Conservation (phyloP, 2,888 invertebrate species). For the Acholoe squamosa region DNA sequence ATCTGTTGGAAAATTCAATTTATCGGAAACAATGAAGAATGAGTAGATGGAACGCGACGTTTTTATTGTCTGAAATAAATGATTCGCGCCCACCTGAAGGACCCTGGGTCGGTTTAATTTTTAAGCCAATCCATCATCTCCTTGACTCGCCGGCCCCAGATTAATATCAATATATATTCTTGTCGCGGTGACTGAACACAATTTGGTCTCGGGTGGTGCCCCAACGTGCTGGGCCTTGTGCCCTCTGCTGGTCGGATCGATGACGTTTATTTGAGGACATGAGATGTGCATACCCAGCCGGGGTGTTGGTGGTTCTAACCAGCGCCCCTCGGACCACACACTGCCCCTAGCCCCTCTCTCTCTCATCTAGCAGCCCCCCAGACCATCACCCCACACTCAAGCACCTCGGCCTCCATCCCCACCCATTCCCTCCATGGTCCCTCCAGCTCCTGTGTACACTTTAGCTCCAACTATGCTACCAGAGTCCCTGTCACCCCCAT, state of each 20-base stretch:
- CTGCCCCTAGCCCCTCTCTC: neutral
- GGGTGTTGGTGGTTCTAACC: neutral
- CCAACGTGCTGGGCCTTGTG: neutral
- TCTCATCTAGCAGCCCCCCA: neutral
- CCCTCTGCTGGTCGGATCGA: neutral
- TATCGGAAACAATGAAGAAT: neutral
- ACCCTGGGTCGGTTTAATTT: conserved; percentile 12
- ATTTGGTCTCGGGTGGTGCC: neutral
- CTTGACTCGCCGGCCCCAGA: neutral
- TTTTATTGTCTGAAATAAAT: conserved; percentile 7
- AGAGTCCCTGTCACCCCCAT: no score
- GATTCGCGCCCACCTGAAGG: neutral
- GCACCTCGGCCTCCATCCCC: neutral
- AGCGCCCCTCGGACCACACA: neutral
- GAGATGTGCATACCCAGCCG: conserved; percentile 29
- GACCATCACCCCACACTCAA: no score
- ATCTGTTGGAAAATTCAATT: neutral
- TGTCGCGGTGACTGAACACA: conserved; percentile 2
- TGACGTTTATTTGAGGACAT: conserved; percentile 33
- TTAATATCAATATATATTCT: conserved; percentile 45
- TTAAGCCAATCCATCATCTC: conserved; percentile 16
- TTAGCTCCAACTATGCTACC: neutral
- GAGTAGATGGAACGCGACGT: neutral
- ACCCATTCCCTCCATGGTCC: neutral
- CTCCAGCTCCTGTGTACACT: conserved; percentile 12